Percentiles rank a stretch among this genome's conserved stretches.
Evolutionary conservation across 1,140 invertebrate genomes (phyloP).

Genomic region (Dinothrombium tinctorium): DNA sequence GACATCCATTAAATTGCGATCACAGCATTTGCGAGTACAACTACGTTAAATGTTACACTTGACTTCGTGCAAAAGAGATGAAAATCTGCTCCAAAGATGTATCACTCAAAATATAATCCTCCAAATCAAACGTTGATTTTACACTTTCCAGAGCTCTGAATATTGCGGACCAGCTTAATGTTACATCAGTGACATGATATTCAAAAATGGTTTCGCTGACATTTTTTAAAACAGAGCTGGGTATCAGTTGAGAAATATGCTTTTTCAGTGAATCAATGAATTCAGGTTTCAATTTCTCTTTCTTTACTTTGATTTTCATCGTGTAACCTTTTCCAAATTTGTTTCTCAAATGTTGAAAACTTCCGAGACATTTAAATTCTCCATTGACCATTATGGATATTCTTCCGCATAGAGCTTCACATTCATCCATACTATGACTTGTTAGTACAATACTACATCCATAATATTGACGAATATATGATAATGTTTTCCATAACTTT

Average conservation of each 20-base stretch:
- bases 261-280: too few species aligned
- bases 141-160: slow-evolving; percentile 22
- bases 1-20: too few species aligned
- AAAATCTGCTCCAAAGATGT: slow-evolving; percentile 31
- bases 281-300: neutral
- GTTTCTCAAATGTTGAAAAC: slow-evolving; percentile 24
- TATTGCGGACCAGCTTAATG: slow-evolving; percentile 20
- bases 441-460: slow-evolving; percentile 17
- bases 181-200: slow-evolving; percentile 34
- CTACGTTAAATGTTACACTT: too few species aligned
- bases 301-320: slow-evolving; percentile 1
- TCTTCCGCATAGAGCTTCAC: slow-evolving; percentile 58
- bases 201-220: slow-evolving; percentile 24
- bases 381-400: slow-evolving; percentile 73
- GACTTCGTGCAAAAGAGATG: too few species aligned
- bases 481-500: slow-evolving; percentile 28
- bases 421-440: slow-evolving; percentile 43
- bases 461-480: slow-evolving; percentile 13
- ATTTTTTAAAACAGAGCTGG: slow-evolving; percentile 5
- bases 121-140: slow-evolving; percentile 20
- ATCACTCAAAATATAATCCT: slow-evolving; percentile 28
- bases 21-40: too few species aligned
- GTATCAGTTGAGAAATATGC: neutral
- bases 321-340: slow-evolving; percentile 42
- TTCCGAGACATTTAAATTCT: slow-evolving; percentile 42